These are phyloP conservation scores for Drepanosiphum platanoidis DNA, from an alignment of 2,888 invertebrate genomes.

Conservation along the genomic window DNA sequence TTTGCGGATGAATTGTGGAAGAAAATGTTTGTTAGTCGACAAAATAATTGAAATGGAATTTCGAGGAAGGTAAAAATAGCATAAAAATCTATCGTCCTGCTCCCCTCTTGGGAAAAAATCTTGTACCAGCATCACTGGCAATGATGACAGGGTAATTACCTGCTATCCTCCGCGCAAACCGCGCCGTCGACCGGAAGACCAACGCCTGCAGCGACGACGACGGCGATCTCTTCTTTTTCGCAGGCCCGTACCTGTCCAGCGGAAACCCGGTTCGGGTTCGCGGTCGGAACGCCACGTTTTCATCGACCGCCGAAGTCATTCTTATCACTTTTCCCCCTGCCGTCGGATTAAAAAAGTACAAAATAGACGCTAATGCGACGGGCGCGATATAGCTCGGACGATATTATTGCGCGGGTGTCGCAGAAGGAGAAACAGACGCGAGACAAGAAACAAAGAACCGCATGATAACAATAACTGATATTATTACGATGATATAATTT, in stretches of 20 bases:
- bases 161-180: constrained; percentile 17
- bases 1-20: too few species aligned
- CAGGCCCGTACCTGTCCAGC: constrained; percentile 42
- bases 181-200: not conserved
- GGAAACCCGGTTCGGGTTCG: constrained; percentile 52
- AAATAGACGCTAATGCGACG: not conserved
- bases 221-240: constrained; percentile 12
- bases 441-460: not conserved
- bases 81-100: too few species aligned
- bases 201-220: not conserved
- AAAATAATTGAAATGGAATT: too few species aligned
- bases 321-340: too few species aligned
- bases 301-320: constrained; percentile 26
- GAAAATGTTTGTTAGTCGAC: too few species aligned
- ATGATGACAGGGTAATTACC: constrained; percentile 39
- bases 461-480: not conserved
- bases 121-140: too few species aligned
- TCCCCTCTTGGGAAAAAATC: too few species aligned
- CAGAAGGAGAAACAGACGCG: not conserved
- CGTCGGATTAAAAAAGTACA: not conserved
- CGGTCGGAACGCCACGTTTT: constrained; percentile 22
- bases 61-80: too few species aligned
- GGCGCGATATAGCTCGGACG: not conserved
- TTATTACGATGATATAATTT: not conserved
- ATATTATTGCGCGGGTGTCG: not conserved